phyloP scores from a whole-genome alignment of 1,140 invertebrate genomes.

The Propsilocerus akamusi region DNA sequence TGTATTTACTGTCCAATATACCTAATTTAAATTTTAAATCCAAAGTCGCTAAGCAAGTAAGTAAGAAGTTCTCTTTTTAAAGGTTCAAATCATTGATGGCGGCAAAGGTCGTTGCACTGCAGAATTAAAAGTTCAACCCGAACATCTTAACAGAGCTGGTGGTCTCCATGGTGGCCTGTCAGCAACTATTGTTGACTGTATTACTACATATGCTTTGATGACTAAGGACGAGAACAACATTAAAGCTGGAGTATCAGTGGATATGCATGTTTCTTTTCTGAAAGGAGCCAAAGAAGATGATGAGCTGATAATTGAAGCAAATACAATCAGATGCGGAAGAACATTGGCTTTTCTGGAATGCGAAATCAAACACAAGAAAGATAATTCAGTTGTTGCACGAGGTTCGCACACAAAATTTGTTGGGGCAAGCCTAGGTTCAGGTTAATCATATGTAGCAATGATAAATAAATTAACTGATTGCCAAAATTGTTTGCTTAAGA shows the following conservation, averaged over 20 bases:
- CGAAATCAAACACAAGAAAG: constrained; percentile 50
- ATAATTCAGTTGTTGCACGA: constrained; percentile 48
- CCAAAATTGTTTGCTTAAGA: no score
- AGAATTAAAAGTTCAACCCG: constrained; percentile 54
- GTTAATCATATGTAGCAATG: no score
- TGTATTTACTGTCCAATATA: not conserved
- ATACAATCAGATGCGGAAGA: constrained; percentile 55
- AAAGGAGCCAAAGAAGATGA: constrained; percentile 58
- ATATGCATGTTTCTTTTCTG: constrained; percentile 54
- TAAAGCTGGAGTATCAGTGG: constrained; percentile 48
- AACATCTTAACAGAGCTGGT: constrained; percentile 57
- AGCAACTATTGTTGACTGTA: constrained; percentile 58
- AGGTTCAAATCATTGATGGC: constrained; percentile 47
- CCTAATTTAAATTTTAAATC: constrained; percentile 6
- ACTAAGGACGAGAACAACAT: constrained; percentile 33
- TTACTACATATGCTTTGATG: constrained; percentile 65
- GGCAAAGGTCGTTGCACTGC: constrained; percentile 46
- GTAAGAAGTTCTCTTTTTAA: constrained; percentile 18
- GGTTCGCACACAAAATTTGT: constrained; percentile 68
- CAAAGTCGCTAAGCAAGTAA: not conserved
- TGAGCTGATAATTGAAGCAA: constrained; percentile 57
- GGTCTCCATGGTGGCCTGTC: constrained; percentile 72
- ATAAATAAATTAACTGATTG: no score
- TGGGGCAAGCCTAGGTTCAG: no score
- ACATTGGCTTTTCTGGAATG: constrained; percentile 66